Conservation (phyloP, 2,113 vertebrate species). For the Hippocampus guttulatus region DNA sequence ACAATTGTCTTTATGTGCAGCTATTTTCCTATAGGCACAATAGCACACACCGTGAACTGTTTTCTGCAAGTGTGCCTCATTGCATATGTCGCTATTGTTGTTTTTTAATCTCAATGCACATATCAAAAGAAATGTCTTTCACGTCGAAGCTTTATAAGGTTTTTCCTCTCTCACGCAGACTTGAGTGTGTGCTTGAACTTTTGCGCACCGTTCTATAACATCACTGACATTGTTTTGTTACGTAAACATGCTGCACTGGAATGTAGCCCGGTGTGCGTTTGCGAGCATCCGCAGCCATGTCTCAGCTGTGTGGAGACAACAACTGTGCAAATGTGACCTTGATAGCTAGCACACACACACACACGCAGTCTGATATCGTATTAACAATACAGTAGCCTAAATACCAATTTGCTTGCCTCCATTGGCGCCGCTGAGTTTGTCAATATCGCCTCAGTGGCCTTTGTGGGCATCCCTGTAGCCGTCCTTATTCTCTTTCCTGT, state of each 20-base stretch:
- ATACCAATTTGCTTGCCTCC: slow-evolving; percentile 48
- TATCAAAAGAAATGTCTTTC: background rate
- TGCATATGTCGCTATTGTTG: background rate
- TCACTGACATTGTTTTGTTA: slow-evolving; percentile 38
- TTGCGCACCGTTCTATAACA: background rate
- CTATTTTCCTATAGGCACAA: background rate
- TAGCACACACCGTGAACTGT: no score
- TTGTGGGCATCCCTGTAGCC: slow-evolving; percentile 1
- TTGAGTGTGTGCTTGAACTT: background rate
- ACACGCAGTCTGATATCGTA: slow-evolving; percentile 32
- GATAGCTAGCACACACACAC: background rate
- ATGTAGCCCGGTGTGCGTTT: slow-evolving; percentile 13
- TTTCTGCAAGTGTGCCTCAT: background rate
- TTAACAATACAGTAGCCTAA: slow-evolving; percentile 44
- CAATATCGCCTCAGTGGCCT: background rate
- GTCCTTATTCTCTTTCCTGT: slow-evolving; percentile 15
- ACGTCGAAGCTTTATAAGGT: background rate
- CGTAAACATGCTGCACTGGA: slow-evolving; percentile 36
- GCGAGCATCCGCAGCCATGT: slow-evolving; percentile 19
- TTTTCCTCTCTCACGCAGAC: slow-evolving; percentile 2
- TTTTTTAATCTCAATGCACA: background rate
- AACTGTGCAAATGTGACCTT: slow-evolving; percentile 15
- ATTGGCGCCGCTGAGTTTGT: slow-evolving; percentile 26
- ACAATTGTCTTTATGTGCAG: background rate
- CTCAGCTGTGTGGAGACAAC: background rate